These are phyloP conservation scores for Tethea ocularis DNA, from an alignment of 2,888 invertebrate genomes.

Conservation along the genomic window DNA sequence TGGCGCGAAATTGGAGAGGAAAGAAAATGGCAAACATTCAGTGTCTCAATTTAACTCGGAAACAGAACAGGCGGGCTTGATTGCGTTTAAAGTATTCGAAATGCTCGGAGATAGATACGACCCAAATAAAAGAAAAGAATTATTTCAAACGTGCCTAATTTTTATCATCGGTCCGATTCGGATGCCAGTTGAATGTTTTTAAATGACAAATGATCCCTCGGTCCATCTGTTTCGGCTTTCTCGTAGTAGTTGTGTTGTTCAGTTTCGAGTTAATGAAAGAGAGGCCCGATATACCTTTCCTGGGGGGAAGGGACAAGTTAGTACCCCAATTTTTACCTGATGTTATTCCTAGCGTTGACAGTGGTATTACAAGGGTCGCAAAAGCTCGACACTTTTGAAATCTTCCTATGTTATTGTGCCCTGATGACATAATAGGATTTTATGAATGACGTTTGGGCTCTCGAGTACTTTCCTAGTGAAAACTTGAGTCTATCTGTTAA, in stretches of 20 bases:
- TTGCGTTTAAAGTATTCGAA: conserved; percentile 62
- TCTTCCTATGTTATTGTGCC: conserved; percentile 54
- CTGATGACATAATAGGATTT: conserved; percentile 47
- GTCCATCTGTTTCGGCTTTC: conserved; percentile 61
- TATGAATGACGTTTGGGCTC: conserved; percentile 32
- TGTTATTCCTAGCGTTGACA: conserved; percentile 74
- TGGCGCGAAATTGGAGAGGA: conserved; percentile 72
- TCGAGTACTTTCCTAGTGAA: background rate
- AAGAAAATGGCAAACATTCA: conserved; percentile 77
- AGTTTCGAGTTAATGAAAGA: conserved; percentile 66
- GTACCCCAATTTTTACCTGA: conserved; percentile 78
- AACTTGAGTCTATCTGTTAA: background rate
- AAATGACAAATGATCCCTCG: conserved; percentile 62
- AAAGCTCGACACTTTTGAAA: conserved; percentile 61
- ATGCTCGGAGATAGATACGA: conserved; percentile 50
- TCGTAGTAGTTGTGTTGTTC: conserved; percentile 37
- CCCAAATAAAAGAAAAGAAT: conserved; percentile 61
- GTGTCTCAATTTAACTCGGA: conserved; percentile 75
- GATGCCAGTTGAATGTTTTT: conserved; percentile 60
- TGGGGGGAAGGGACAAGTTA: conserved; percentile 61
- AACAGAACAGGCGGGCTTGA: conserved; percentile 54
- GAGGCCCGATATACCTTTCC: conserved; percentile 63
- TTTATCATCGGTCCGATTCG: conserved; percentile 51
- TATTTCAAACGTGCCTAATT: conserved; percentile 67
- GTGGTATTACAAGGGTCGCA: conserved; percentile 68